Percentiles rank a stretch among this genome's conserved stretches.
phyloP scores from a whole-genome alignment of 2,888 invertebrate species.

The Amphipyra tragopoginis region DNA sequence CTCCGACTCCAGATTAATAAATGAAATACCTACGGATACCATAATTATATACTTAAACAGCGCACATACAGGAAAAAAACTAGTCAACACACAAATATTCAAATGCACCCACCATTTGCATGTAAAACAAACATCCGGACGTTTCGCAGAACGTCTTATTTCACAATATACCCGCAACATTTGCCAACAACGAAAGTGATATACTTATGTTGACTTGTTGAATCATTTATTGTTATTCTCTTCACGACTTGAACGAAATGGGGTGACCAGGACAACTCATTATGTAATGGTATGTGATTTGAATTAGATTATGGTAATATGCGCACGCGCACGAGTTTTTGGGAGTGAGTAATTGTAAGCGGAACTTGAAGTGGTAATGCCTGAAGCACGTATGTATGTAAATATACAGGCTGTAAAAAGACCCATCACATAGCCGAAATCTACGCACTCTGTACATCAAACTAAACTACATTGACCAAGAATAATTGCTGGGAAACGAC shows the following conservation, averaged over 20 bases:
- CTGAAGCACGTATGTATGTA: no score
- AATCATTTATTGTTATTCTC: slow-evolving; percentile 40
- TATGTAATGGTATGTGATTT: slow-evolving; percentile 37
- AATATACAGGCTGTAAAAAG: no score
- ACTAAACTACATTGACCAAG: no score
- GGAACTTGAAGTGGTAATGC: slow-evolving; percentile 1
- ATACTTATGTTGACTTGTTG: slow-evolving; percentile 30
- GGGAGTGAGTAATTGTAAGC: slow-evolving; percentile 15
- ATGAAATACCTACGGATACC: no score
- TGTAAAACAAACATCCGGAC: slow-evolving; percentile 38
- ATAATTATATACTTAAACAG: no score
- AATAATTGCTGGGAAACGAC: no score
- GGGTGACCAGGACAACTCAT: slow-evolving; percentile 44
- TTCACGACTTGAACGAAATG: slow-evolving; percentile 43
- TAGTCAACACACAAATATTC: slow-evolving; percentile 16
- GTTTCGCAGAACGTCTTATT: slow-evolving; percentile 40
- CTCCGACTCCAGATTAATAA: no score
- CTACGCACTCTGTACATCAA: no score
- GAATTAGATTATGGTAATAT: slow-evolving; percentile 44
- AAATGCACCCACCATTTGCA: slow-evolving; percentile 40
- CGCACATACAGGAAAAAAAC: no score
- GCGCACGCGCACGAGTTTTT: slow-evolving; percentile 3
- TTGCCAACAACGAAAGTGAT: slow-evolving; percentile 50
- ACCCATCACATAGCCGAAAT: no score
- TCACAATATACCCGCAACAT: slow-evolving; percentile 35